Percentiles rank a stretch among this genome's conserved stretches.
Evolutionary conservation across 1,140 invertebrate genomes (phyloP).

Genomic region (Anastatus disparis): DNA sequence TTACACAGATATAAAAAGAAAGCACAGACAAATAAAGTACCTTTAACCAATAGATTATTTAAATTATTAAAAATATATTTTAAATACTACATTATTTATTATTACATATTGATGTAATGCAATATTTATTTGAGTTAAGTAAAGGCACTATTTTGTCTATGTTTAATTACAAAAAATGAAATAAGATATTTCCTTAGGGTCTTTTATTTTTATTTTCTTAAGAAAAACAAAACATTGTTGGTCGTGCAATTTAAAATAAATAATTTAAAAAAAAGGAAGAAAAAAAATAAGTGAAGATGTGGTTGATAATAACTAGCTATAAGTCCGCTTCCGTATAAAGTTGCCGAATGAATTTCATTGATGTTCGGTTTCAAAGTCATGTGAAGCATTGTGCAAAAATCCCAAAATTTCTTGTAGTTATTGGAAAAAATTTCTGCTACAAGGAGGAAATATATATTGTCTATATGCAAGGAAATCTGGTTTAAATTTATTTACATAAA

Average conservation of each 20-base stretch:
- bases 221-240: neutral
- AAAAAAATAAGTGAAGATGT: constrained; percentile 14
- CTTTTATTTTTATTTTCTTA: neutral
- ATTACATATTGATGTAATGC: no score
- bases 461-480: constrained; percentile 14
- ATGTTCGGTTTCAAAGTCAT: constrained; percentile 7
- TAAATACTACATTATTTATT: no score
- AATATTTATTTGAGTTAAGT: no score
- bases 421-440: neutral
- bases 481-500: neutral
- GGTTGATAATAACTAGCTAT: constrained; percentile 37
- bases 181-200: neutral
- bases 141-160: no score
- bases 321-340: constrained; percentile 15
- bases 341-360: neutral
- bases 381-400: constrained; percentile 11
- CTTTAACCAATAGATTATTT: no score
- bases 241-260: neutral
- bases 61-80: no score
- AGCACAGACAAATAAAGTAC: no score
- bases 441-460: constrained; percentile 27
- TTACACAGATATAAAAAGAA: no score
- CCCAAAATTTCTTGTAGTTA: constrained; percentile 5
- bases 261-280: neutral
- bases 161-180: no score